A percentile compares a stretch with the other conserved stretches of the same genome.
These are phyloP conservation scores for Entomobrya multifasciata DNA, from an alignment of 2,888 invertebrate species.

Conservation along the genomic window DNA sequence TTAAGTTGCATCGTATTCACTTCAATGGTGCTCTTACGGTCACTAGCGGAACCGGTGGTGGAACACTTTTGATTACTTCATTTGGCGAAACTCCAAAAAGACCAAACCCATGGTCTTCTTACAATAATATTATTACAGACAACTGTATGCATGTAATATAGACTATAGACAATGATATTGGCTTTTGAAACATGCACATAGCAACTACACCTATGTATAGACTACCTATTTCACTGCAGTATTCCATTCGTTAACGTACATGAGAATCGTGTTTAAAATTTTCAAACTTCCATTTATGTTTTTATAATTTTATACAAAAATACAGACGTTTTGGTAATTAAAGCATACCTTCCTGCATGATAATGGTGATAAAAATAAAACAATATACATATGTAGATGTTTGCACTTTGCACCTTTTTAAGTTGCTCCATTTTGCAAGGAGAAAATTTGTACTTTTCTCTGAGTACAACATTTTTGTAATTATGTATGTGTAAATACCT, in stretches of 20 bases:
- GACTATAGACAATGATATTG: background rate
- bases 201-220: too few species aligned
- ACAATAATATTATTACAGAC: background rate
- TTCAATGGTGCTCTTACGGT: background rate
- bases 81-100: slow-evolving; percentile 50
- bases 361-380: background rate
- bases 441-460: background rate
- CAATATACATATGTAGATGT: too few species aligned
- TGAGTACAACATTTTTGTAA: slow-evolving; percentile 2
- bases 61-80: slow-evolving; percentile 27
- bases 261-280: too few species aligned
- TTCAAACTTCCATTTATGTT: too few species aligned
- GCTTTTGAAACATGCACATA: background rate
- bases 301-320: too few species aligned
- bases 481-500: background rate
- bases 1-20: background rate
- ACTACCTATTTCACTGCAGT: slow-evolving; percentile 2
- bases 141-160: background rate
- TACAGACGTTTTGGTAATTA: too few species aligned
- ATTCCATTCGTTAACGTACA: background rate
- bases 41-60: background rate
- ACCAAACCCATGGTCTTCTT: slow-evolving; percentile 6
- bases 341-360: background rate
- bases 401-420: background rate
- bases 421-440: background rate